Conservation (phyloP, 2,113 vertebrate species). For the Tragelaphus imberbis region DNA sequence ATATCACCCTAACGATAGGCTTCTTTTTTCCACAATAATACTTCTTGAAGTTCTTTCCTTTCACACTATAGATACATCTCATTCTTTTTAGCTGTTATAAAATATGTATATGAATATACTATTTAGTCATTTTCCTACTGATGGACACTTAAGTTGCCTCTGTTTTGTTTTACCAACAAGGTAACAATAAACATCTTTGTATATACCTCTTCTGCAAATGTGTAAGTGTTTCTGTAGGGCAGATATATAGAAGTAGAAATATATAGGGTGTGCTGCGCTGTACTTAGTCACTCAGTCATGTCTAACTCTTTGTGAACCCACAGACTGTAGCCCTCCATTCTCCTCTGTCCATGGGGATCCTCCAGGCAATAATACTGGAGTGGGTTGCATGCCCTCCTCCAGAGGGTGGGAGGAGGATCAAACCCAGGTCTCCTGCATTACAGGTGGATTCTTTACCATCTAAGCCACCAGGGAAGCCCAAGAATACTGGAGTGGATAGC, state of each 20-base stretch:
- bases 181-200: not conserved
- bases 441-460: not conserved
- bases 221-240: not conserved
- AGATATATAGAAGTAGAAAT: not conserved
- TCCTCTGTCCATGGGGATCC: not conserved
- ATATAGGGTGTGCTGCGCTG: not conserved
- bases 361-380: not conserved
- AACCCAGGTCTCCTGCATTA: not conserved
- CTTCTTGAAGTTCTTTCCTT: not conserved
- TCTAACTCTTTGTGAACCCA: not conserved
- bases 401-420: not conserved
- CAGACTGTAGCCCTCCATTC: not conserved
- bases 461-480: not conserved
- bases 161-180: slow-evolving; percentile 19
- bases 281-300: not conserved
- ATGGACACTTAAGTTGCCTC: not conserved
- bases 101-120: not conserved
- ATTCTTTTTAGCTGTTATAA: not conserved
- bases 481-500: not conserved
- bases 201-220: not conserved
- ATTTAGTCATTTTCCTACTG: not conserved
- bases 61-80: not conserved
- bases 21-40: not conserved
- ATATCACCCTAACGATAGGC: not conserved
- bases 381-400: not conserved